Percentiles rank a stretch among this genome's conserved stretches.
Conservation (phyloP, 2,797 vertebrate genomes). For the Coregonus suidteri region DNA sequence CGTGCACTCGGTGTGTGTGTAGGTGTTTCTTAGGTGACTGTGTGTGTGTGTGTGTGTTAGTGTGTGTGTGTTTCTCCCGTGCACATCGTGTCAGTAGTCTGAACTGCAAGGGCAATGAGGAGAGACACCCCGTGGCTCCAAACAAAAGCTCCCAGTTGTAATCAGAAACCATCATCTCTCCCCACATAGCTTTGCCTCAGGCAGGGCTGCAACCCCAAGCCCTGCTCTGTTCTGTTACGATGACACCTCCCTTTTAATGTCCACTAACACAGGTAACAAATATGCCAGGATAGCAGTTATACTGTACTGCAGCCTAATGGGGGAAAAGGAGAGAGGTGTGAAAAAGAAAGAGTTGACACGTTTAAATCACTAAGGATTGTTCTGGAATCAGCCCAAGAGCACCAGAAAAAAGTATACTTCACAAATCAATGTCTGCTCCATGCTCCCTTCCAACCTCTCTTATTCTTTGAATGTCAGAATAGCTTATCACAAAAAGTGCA, state of each 20-base stretch:
- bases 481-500: constrained; percentile 56
- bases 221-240: background rate
- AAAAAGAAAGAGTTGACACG: constrained; percentile 56
- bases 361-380: constrained; percentile 63
- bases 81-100: constrained; percentile 31
- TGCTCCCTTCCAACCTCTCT: constrained; percentile 51
- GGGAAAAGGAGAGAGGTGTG: background rate
- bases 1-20: background rate
- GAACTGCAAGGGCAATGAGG: constrained; percentile 68
- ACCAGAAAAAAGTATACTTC: constrained; percentile 66
- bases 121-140: constrained; percentile 64
- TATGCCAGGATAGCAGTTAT: constrained; percentile 14
- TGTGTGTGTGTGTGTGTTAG: constrained; percentile 2
- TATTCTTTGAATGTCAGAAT: constrained; percentile 67
- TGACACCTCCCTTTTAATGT: constrained; percentile 49
- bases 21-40: too few relatives aligned
- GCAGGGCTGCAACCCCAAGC: constrained; percentile 26
- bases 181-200: constrained; percentile 46
- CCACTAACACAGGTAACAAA: constrained; percentile 39
- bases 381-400: constrained; percentile 65
- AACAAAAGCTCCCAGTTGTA: constrained; percentile 54
- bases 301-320: background rate
- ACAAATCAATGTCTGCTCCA: constrained; percentile 69
- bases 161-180: constrained; percentile 61
- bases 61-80: constrained; percentile 3